A percentile compares a stretch with the other conserved stretches of the same genome.
phyloP scores from a whole-genome alignment of 2,113 vertebrate genomes.

The Neodon shergylaensis region DNA sequence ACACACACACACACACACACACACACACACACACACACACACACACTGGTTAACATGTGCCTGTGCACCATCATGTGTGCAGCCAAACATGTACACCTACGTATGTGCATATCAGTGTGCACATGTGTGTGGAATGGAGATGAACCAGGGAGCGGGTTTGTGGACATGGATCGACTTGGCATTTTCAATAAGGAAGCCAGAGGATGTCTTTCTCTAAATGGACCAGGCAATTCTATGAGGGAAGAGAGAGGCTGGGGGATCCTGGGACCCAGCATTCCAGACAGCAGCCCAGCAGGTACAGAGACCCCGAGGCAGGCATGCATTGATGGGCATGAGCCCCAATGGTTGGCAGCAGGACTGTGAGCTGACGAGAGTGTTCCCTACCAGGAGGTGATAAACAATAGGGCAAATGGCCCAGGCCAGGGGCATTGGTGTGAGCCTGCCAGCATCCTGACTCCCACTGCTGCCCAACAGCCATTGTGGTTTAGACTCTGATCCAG shows the following conservation, averaged over 20 bases:
- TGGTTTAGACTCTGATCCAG: too few relatives aligned
- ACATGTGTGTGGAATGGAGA: background rate
- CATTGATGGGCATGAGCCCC: rapidly evolving
- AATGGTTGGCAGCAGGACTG: rapidly evolving
- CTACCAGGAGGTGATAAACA: background rate
- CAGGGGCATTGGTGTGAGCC: rapidly evolving
- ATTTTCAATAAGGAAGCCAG: background rate
- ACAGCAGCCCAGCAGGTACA: background rate
- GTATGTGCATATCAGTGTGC: rapidly evolving
- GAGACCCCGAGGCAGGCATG: background rate
- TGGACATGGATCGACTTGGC: background rate
- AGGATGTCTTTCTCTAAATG: background rate
- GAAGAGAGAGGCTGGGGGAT: rapidly evolving
- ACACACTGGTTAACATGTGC: rapidly evolving
- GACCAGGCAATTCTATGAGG: background rate
- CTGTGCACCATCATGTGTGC: rapidly evolving
- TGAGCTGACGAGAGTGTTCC: background rate
- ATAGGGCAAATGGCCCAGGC: too few relatives aligned
- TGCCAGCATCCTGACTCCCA: background rate
- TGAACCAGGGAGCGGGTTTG: rapidly evolving
- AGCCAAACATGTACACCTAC: background rate
- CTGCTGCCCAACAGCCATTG: rapidly evolving
- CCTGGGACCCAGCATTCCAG: rapidly evolving
- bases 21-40: too few relatives aligned
- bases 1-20: too few relatives aligned